Evolutionary conservation across 2,113 vertebrate species (phyloP).

Genomic region (Chelonoidis abingdonii): DNA sequence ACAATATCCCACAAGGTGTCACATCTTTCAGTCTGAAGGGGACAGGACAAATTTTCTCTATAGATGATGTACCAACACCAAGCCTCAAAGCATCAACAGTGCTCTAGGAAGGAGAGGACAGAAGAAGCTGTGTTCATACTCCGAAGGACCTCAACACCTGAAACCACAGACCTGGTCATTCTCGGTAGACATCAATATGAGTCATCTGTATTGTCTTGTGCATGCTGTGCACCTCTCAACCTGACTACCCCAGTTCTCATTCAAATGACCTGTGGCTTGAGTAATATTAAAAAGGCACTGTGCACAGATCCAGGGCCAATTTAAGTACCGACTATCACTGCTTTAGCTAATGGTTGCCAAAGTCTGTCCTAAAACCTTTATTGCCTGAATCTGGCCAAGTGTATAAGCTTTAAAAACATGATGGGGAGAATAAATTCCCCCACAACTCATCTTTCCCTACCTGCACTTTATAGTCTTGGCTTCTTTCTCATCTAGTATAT

Average conservation of each 20-base stretch:
- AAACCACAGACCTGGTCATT: background rate
- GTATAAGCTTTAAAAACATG: background rate
- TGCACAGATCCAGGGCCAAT: background rate
- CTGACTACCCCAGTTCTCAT: background rate
- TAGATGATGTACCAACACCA: background rate
- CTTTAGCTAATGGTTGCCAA: accelerated
- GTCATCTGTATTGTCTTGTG: background rate
- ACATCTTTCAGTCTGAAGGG: background rate
- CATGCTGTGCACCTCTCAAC: background rate
- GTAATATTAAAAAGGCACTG: background rate
- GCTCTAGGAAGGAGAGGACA: accelerated
- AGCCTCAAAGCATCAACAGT: accelerated
- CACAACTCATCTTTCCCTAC: background rate
- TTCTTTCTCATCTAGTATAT: background rate
- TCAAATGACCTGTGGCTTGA: background rate
- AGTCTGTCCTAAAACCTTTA: background rate
- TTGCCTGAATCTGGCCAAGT: background rate
- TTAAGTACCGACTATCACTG: background rate
- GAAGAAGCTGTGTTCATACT: accelerated
- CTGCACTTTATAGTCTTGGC: accelerated
- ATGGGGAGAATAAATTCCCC: accelerated
- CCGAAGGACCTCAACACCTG: accelerated
- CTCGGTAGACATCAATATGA: background rate
- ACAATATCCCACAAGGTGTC: background rate
- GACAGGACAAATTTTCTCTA: background rate